Evolutionary conservation across 2,888 invertebrate species (phyloP).

Genomic region (Limnephilus auricula): DNA sequence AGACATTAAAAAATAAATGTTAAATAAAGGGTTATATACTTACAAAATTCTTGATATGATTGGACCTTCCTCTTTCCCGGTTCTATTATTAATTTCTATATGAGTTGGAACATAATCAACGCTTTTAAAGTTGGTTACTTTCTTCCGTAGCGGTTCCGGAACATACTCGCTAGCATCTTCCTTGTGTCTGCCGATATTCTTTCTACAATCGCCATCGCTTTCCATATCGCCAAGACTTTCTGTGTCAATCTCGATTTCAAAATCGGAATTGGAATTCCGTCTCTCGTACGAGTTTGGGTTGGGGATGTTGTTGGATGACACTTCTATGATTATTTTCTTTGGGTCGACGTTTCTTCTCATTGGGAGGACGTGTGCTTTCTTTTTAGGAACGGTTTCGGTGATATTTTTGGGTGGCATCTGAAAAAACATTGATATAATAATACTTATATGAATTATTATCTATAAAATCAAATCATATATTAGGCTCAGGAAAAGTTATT

Average conservation of each 20-base stretch:
- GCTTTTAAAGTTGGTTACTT: conserved; percentile 68
- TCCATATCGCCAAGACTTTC: conserved; percentile 71
- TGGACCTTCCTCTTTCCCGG: conserved; percentile 58
- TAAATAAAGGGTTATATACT: conserved; percentile 21
- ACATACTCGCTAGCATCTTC: conserved; percentile 70
- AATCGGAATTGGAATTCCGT: conserved; percentile 64
- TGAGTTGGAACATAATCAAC: conserved; percentile 70
- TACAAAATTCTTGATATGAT: conserved; percentile 61
- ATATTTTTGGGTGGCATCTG: conserved; percentile 76
- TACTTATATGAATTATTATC: neutral
- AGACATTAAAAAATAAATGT: no score
- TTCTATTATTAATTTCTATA: conserved; percentile 71
- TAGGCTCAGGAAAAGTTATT: no score
- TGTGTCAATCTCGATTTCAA: conserved; percentile 69
- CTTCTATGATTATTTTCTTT: conserved; percentile 74
- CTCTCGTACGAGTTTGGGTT: conserved; percentile 40
- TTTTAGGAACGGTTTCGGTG: conserved; percentile 70
- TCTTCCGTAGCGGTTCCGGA: conserved; percentile 68
- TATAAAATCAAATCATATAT: no score
- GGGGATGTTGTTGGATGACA: conserved; percentile 68
- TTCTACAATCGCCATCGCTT: conserved; percentile 67
- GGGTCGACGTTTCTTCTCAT: conserved; percentile 72
- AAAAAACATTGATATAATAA: conserved; percentile 65
- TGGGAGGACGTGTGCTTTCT: conserved; percentile 74
- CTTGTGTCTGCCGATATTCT: conserved; percentile 65